These are phyloP conservation scores for Buphagus erythrorhynchus DNA, from an alignment of 2,797 vertebrate species.

Conservation along the genomic window DNA sequence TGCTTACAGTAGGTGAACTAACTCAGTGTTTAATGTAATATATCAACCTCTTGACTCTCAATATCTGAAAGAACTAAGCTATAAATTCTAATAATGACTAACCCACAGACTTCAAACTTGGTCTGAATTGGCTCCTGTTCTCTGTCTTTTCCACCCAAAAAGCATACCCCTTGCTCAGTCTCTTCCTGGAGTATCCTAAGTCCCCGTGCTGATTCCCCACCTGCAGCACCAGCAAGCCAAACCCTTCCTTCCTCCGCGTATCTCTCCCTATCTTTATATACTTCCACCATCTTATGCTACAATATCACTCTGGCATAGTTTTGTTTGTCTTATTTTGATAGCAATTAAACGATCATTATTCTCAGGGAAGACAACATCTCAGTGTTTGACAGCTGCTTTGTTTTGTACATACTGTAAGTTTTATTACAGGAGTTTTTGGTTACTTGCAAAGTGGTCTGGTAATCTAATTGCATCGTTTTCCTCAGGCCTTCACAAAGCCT, in stretches of 20 bases:
- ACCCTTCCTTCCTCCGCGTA: background rate
- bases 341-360: background rate
- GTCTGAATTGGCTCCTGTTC: background rate
- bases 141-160: background rate
- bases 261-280: background rate
- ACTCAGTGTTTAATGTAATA: background rate
- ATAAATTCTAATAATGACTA: background rate
- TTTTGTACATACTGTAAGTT: background rate
- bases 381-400: background rate
- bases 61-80: background rate
- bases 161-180: accelerated
- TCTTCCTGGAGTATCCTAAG: background rate
- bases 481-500: background rate
- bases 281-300: background rate
- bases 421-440: background rate
- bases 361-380: background rate
- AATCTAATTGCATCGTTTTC: background rate
- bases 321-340: background rate
- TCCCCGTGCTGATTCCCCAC: background rate
- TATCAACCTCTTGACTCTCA: background rate
- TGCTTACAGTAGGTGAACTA: background rate
- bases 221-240: background rate
- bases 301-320: background rate
- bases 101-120: constrained; percentile 1
- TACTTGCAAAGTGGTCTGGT: background rate